phyloP scores from a whole-genome alignment of 2,113 vertebrate genomes.

The Plotosus lineatus region DNA sequence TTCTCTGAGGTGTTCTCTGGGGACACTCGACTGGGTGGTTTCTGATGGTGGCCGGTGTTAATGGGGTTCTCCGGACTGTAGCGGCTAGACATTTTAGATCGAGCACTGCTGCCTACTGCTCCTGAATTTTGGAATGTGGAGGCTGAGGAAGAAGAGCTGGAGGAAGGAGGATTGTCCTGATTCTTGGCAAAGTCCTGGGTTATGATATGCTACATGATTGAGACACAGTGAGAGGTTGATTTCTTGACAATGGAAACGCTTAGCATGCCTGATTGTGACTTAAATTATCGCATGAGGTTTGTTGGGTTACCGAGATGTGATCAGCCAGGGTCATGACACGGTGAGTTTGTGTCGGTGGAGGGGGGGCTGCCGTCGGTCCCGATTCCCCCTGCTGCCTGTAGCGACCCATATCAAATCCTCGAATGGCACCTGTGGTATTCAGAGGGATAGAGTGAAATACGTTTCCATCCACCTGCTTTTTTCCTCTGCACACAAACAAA shows the following conservation, averaged over 20 bases:
- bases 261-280: neutral
- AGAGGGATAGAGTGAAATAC: neutral
- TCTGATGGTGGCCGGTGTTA: conserved; percentile 78
- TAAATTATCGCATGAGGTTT: neutral
- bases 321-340: conserved; percentile 95
- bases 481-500: neutral
- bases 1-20: conserved; percentile 89
- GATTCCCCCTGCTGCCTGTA: conserved; percentile 74
- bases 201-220: conserved; percentile 89
- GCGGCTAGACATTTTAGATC: conserved; percentile 82
- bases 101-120: conserved; percentile 68
- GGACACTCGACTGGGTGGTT: conserved; percentile 85
- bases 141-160: conserved; percentile 60
- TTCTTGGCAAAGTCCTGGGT: conserved; percentile 97
- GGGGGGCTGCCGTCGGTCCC: conserved; percentile 72
- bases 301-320: conserved; percentile 88
- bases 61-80: conserved; percentile 90
- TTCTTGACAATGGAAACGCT: neutral
- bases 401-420: conserved; percentile 82
- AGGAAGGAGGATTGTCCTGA: conserved; percentile 76
- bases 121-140: conserved; percentile 84
- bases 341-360: conserved; percentile 82
- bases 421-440: conserved; percentile 69
- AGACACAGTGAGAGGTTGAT: neutral
- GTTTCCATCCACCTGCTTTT: neutral